Conservation (phyloP, 1,140 invertebrate species). For the Batillaria attramentaria region DNA sequence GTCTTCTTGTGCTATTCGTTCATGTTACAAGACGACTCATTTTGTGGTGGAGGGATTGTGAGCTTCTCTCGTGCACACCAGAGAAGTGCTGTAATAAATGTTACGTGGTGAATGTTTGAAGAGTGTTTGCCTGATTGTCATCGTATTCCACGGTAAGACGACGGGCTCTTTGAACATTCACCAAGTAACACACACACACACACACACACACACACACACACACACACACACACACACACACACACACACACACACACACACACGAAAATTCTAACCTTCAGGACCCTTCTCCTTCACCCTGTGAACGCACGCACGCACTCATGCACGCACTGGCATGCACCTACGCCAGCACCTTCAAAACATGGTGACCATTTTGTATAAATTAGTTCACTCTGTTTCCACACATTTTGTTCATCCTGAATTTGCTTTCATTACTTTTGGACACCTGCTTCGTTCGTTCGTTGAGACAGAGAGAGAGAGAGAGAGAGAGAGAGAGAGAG, state of each 20-base stretch:
- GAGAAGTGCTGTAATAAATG: too few species aligned
- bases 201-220: not conserved
- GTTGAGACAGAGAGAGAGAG: constrained; percentile 4
- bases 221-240: constrained; percentile 16
- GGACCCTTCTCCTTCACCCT: too few species aligned
- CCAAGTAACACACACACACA: not conserved
- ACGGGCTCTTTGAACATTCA: not conserved
- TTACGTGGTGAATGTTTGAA: too few species aligned
- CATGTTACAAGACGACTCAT: not conserved
- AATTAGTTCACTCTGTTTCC: not conserved
- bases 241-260: not conserved
- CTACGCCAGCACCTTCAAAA: not conserved
- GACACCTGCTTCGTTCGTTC: not conserved
- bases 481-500: not conserved
- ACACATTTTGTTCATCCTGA: not conserved
- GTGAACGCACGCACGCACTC: constrained; percentile 6
- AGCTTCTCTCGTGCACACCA: too few species aligned
- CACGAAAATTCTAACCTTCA: not conserved
- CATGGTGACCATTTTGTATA: not conserved
- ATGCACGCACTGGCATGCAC: not conserved
- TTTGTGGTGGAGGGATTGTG: too few species aligned
- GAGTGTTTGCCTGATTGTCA: too few species aligned
- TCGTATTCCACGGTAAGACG: too few species aligned
- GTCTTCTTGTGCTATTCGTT: too few species aligned
- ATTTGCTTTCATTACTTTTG: not conserved